These are phyloP conservation scores for Shargacucullia verbasci DNA, from an alignment of 2,888 invertebrate species.

Conservation along the genomic window DNA sequence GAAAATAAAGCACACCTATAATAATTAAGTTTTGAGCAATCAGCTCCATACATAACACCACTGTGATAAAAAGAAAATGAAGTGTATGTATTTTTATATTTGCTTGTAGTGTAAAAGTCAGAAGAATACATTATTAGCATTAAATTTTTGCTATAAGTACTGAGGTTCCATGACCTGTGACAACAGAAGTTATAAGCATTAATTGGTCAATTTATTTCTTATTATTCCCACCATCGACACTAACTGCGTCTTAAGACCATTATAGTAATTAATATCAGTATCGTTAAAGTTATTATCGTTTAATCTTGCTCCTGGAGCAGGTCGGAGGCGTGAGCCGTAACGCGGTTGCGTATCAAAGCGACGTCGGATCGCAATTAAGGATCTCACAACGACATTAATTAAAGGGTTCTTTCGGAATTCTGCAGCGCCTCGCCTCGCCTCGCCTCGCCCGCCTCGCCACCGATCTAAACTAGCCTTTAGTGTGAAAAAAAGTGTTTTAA, in stretches of 20 bases:
- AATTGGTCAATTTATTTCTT: background rate
- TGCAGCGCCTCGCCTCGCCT: constrained; percentile 55
- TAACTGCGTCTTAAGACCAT: constrained; percentile 11
- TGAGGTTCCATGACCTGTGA: too few relatives aligned
- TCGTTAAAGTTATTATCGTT: constrained; percentile 46
- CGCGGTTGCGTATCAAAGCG: constrained; percentile 71
- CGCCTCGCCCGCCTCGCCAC: constrained; percentile 30
- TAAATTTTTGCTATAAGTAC: too few relatives aligned
- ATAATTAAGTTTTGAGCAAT: too few relatives aligned
- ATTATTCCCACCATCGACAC: constrained; percentile 7
- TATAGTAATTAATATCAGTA: constrained; percentile 39
- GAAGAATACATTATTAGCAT: too few relatives aligned
- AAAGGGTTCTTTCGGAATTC: constrained; percentile 74
- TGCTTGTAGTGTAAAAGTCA: too few relatives aligned
- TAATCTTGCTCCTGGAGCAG: constrained; percentile 38
- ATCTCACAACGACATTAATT: constrained; percentile 84
- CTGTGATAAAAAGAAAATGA: too few relatives aligned
- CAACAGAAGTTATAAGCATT: too few relatives aligned
- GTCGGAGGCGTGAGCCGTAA: constrained; percentile 41
- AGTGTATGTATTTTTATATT: too few relatives aligned
- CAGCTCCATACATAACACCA: too few relatives aligned
- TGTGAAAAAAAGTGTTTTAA: constrained; percentile 77
- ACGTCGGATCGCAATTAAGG: constrained; percentile 80
- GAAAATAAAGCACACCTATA: too few relatives aligned
- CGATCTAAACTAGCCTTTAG: constrained; percentile 81